Evolutionary conservation across 2,797 vertebrate species (phyloP).

Genomic region (Danio aesculapii): DNA sequence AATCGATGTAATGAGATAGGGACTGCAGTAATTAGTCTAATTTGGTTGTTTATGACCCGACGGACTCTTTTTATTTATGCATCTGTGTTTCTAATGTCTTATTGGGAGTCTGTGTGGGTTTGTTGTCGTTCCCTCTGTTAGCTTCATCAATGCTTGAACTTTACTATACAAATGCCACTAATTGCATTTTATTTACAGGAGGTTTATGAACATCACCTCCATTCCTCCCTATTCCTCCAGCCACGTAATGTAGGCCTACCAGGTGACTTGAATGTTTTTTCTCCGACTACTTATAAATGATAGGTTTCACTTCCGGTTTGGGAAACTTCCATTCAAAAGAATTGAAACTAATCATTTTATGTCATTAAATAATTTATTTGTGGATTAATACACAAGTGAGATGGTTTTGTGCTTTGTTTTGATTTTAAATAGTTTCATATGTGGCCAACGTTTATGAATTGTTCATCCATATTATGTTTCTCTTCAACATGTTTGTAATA

Average conservation of each 20-base stretch:
- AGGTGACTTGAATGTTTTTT: background rate
- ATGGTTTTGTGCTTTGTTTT: no score
- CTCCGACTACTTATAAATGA: no score
- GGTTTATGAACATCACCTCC: constrained; percentile 33
- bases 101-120: constrained; percentile 40
- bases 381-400: no score
- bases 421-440: no score
- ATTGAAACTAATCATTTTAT: no score
- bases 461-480: no score
- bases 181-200: constrained; percentile 34
- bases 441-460: no score
- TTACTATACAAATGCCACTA: constrained; percentile 39
- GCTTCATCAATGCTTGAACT: constrained; percentile 40
- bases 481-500: no score
- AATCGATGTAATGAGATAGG: constrained; percentile 30
- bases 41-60: constrained; percentile 17
- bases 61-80: constrained; percentile 7
- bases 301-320: no score
- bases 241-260: background rate
- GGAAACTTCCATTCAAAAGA: no score
- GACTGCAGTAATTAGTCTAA: constrained; percentile 37
- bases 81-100: constrained; percentile 34
- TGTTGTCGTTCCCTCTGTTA: constrained; percentile 37
- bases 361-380: no score
- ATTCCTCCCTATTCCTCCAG: constrained; percentile 1